Base-by-base conservation (phyloP, 2,797 vertebrate species). In the Acridotheres tristis region DNA sequence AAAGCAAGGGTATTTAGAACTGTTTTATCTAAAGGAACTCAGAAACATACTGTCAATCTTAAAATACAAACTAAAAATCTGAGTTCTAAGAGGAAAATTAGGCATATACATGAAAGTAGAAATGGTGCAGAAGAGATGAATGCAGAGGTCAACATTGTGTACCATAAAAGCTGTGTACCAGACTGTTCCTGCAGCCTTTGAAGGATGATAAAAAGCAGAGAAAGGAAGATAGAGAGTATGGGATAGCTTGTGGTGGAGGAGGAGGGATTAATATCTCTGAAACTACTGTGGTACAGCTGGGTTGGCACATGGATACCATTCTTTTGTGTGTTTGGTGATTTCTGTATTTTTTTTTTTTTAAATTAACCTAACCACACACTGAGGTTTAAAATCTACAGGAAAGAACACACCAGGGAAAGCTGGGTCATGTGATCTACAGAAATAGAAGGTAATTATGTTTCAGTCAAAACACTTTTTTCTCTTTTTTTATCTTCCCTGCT, bases 361-460 rank as follows among this genome's bases (percentile, higher is more conserved):
- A 43, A 83, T 69, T 83, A 62, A 22, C 6, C 5, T 54, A 84
- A 32, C 25, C 4, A 62, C 4, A 5, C 27, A 43, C 8, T 38
- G 42, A 40, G 21, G 4, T 74, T 68, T 66, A 47, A 74, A 88
- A 84, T 69, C 48, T 82, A 18, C 23, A 20, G 4, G 75, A 85
- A 76, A 55, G 7, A 43, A 3, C 11, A 51, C 36, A 58, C 32
- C 61, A 74, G 13, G 82, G 47, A 82, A 96, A 90, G 51, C 7
- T 16, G 57, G 17, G 10, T 66, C 42, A 77, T 26, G 42, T 51
- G 58, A 84, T 50, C 19, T 82, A 71, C 34, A 93, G 26, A 74
- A 94, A 91, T 79, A 65, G 48, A 69, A 65, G 19, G 53, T 57
- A 85, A 93, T 94, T 84, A n/a, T 55, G 12, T 38, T 69, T 83